phyloP scores from a whole-genome alignment of 2,113 vertebrate genomes.

The Leptodactylus fuscus region DNA sequence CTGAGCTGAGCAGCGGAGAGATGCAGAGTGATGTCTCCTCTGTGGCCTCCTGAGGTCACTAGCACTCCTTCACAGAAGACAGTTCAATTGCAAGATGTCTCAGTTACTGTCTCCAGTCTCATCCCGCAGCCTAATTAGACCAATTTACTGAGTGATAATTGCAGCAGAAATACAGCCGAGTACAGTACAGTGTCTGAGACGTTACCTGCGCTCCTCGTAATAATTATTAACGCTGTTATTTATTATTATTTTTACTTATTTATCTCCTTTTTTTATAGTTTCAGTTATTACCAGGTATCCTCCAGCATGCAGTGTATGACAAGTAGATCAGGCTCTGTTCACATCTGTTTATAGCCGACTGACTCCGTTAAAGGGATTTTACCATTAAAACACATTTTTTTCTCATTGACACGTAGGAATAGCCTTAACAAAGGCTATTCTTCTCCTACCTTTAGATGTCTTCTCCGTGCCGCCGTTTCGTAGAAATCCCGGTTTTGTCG shows the following conservation, averaged over 20 bases:
- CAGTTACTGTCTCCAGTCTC: background rate
- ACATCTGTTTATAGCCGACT: too few relatives aligned
- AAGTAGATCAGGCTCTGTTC: too few relatives aligned
- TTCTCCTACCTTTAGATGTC: too few relatives aligned
- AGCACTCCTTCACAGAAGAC: slow-evolving; percentile 44
- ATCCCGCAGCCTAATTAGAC: slow-evolving; percentile 43
- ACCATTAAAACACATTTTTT: too few relatives aligned
- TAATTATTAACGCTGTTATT: background rate
- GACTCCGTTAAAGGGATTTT: too few relatives aligned
- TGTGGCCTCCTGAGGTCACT: slow-evolving; percentile 57
- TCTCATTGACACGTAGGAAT: too few relatives aligned
- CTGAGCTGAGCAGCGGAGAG: background rate
- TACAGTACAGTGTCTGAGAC: background rate
- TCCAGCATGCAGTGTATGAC: too few relatives aligned
- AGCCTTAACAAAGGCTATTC: too few relatives aligned
- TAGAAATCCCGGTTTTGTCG: too few relatives aligned
- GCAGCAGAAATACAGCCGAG: background rate
- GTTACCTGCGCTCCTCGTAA: too few relatives aligned
- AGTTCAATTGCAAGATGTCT: background rate
- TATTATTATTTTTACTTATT: background rate
- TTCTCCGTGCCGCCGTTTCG: too few relatives aligned
- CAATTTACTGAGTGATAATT: slow-evolving; percentile 15
- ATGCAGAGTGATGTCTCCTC: slow-evolving; percentile 17
- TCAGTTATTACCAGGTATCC: too few relatives aligned
- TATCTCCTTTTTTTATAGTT: background rate